A percentile compares a stretch with the other conserved stretches of the same genome.
Evolutionary conservation across 2,113 vertebrate genomes (phyloP).

Genomic region (Alouatta palliata): DNA sequence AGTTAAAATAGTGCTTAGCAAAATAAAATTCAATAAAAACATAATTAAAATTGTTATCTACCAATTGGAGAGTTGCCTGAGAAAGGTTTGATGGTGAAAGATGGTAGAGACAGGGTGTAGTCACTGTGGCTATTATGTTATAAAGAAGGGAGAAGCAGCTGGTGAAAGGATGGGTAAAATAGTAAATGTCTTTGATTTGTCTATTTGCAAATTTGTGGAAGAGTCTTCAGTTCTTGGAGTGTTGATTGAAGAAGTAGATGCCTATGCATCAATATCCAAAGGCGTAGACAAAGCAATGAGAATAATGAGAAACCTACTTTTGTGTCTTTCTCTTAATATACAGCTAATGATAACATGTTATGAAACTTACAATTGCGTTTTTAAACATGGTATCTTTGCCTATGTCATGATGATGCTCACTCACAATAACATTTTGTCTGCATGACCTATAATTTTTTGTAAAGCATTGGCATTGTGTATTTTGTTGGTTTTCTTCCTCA

Average conservation of each 20-base stretch:
- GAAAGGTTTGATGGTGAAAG: not conserved
- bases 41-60: not conserved
- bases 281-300: not conserved
- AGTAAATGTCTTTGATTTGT: not conserved
- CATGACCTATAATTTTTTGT: not conserved
- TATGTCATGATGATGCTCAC: not conserved
- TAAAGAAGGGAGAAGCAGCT: not conserved
- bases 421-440: not conserved
- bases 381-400: not conserved
- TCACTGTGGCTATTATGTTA: not conserved
- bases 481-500: not conserved
- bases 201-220: not conserved
- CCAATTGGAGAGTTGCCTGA: not conserved
- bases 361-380: not conserved
- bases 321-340: not conserved
- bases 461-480: not conserved
- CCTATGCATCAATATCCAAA: not conserved
- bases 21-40: not conserved
- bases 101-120: rapidly evolving
- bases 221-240: not conserved
- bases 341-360: not conserved
- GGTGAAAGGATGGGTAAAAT: not conserved
- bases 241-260: not conserved
- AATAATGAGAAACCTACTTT: not conserved
- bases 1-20: not conserved